Evolutionary conservation across 2,113 vertebrate genomes (phyloP), one percentile per base, ranked within the genome.

Genomic region (Myotis yumanensis): DNA sequence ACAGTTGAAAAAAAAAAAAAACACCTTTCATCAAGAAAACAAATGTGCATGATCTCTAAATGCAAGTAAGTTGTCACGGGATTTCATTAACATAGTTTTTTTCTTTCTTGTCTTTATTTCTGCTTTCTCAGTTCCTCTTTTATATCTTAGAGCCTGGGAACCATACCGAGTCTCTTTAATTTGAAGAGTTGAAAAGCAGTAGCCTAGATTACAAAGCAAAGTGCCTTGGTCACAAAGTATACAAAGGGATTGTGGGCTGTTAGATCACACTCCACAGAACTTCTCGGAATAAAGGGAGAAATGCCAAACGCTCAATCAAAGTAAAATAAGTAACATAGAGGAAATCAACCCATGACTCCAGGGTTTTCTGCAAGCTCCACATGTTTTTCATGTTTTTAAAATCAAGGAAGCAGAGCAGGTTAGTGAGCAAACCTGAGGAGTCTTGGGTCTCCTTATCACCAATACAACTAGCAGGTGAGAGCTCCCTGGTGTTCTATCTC

Each of bases 1-100:
- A 84, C 17, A 83, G 69, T 92, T 96, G 6, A 40, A 6, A 40
- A 40, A 40, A 40, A 30, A 66, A 22, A 93, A 91, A 83, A 90
- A 86, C 35, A 40, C 18, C 59, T 96, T 97, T 96, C 91, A 96
- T 96, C 73, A 93, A 95, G 68, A 14, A 96, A 92, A 91, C 90
- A 97, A 86, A 48, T 62, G 37, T 87, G 14, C 83, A 89, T 83
- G 77, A 94, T 96, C 79, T 96, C 80, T 86, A 97, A 96, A 96
- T 84, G 77, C 95, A 95, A 92, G 90, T 86, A 82, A 94, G 95
- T 93, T 96, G 77, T 97, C 95, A 90, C 4, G 5, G 92, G 90
- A 97, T 97, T 96, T 95, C 95, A 95, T 64, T 96, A 94, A 95
- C 95, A 95, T 89, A 88, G 89, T 92, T 95, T 93, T 93, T 62